Conservation (phyloP, 2,113 vertebrate species). For the Lasiurus cinereus region DNA sequence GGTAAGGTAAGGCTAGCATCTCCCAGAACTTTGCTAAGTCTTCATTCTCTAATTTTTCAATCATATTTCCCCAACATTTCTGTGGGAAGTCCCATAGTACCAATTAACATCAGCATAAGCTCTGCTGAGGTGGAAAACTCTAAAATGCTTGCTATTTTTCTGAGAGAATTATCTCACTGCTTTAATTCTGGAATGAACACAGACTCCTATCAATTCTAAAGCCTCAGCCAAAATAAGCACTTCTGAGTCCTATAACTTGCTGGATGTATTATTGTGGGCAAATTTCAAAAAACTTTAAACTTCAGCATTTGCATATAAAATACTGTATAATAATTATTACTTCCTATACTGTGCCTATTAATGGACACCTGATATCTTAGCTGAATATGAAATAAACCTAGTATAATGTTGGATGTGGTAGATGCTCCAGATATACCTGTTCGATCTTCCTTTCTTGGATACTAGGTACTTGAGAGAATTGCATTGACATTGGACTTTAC, state of each 20-base stretch:
- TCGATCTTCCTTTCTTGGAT: background rate
- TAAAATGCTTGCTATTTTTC: background rate
- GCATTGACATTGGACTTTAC: background rate
- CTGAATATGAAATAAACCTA: slow-evolving; percentile 76
- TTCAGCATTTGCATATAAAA: slow-evolving; percentile 61
- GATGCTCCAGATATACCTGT: background rate
- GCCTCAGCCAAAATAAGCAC: background rate
- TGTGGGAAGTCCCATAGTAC: background rate
- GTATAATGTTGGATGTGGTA: background rate
- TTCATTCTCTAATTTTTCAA: background rate
- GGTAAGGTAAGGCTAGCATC: accelerated
- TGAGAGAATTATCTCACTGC: background rate
- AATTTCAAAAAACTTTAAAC: background rate
- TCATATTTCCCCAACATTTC: background rate
- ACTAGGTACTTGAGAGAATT: background rate
- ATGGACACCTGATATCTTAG: background rate
- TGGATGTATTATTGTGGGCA: background rate
- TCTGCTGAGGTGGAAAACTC: slow-evolving; percentile 25
- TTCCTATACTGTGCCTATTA: background rate
- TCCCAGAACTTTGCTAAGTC: background rate
- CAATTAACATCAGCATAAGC: background rate
- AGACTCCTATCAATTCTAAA: background rate
- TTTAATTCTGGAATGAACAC: background rate
- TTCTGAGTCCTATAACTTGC: background rate
- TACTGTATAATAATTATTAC: background rate